These are phyloP conservation scores for Ptychodera flava DNA, from an alignment of 35 echinoderm and acorn worm genomes.

Conservation along the genomic window DNA sequence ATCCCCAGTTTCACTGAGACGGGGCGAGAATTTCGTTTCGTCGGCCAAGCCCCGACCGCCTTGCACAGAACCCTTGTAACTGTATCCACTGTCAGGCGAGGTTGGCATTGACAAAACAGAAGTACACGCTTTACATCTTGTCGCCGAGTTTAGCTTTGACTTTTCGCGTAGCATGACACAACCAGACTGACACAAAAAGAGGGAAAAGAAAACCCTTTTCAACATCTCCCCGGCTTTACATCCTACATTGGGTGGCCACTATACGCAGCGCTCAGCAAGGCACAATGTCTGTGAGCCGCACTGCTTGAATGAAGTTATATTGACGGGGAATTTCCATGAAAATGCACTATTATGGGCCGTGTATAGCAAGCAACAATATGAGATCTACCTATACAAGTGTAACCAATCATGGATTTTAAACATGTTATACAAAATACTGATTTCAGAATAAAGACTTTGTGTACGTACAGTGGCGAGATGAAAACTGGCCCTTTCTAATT, in stretches of 20 bases:
- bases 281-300: neutral
- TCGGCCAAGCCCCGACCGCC: too few relatives aligned
- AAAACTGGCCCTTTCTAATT: neutral
- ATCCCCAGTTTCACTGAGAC: neutral
- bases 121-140: too few relatives aligned
- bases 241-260: too few relatives aligned
- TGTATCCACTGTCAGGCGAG: too few relatives aligned
- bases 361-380: neutral
- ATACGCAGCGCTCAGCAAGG: too few relatives aligned
- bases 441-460: neutral
- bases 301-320: neutral
- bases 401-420: neutral
- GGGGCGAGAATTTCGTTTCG: neutral
- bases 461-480: neutral
- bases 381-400: neutral
- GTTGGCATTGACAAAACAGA: too few relatives aligned
- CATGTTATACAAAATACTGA: neutral
- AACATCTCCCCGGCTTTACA: neutral
- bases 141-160: too few relatives aligned
- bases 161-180: too few relatives aligned
- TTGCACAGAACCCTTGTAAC: too few relatives aligned
- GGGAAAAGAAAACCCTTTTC: neutral
- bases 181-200: neutral
- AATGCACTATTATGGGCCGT: neutral
- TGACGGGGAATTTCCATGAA: neutral